Evolutionary conservation across 2,113 vertebrate species (phyloP).

Genomic region (Ictidomys tridecemlineatus): DNA sequence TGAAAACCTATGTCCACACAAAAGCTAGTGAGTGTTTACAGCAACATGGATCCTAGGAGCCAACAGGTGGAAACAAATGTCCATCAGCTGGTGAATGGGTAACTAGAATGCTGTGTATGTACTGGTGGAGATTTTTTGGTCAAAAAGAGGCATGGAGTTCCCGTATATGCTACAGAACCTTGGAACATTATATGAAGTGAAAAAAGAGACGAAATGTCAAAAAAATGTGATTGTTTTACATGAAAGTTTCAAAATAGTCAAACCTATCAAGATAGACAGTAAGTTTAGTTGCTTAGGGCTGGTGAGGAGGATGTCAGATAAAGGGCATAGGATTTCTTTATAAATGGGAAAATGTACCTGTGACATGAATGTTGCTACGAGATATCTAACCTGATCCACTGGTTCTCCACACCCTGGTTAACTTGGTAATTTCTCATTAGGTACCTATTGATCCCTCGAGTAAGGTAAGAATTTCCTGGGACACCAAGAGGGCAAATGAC

Average conservation of each 20-base stretch:
- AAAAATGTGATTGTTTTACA: not conserved
- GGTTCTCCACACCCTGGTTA: not conserved
- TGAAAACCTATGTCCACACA: not conserved
- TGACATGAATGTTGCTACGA: not conserved
- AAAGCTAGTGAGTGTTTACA: no score
- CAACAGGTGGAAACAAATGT: not conserved
- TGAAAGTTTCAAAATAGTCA: not conserved
- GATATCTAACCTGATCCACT: fast-evolving
- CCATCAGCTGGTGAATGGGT: no score
- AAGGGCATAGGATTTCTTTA: no score
- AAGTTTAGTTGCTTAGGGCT: not conserved
- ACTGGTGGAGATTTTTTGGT: no score
- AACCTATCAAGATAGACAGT: not conserved
- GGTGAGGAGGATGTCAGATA: not conserved
- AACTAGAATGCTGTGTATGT: fast-evolving
- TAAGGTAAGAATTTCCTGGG: not conserved
- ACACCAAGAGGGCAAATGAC: not conserved
- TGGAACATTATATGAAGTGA: not conserved
- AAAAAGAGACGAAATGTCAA: not conserved
- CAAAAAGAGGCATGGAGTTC: not conserved
- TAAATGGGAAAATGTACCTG: no score
- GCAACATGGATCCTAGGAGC: not conserved
- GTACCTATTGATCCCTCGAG: no score
- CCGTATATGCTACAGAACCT: fast-evolving
- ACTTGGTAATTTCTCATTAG: not conserved